Percentiles rank a stretch among this genome's conserved stretches.
phyloP scores from a whole-genome alignment of 2,113 vertebrate species.

The Cebidichthys violaceus region DNA sequence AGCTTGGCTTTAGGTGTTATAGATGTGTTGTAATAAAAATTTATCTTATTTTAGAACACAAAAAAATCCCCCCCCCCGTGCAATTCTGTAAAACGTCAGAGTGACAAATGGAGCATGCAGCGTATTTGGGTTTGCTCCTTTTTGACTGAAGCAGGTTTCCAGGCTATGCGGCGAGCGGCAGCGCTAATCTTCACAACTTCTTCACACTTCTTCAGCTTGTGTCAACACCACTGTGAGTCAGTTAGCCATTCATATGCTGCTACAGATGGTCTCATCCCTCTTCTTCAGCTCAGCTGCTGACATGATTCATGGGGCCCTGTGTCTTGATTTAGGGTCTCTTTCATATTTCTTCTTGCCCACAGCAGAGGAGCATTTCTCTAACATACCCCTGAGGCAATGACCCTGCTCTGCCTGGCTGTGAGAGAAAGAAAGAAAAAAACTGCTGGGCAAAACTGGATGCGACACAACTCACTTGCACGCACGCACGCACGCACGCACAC shows the following conservation, averaged over 20 bases:
- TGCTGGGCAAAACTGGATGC: conserved; percentile 46
- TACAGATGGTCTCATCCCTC: conserved; percentile 77
- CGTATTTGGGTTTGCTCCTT: conserved; percentile 66
- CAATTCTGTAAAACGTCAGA: conserved; percentile 71
- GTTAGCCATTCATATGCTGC: conserved; percentile 79
- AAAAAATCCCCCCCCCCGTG: conserved; percentile 25
- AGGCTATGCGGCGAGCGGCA: conserved; percentile 57
- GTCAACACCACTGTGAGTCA: conserved; percentile 77
- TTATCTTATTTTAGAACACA: conserved; percentile 53
- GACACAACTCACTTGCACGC: not conserved
- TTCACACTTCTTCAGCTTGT: conserved; percentile 77
- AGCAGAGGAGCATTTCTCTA: conserved; percentile 82
- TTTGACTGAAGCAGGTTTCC: conserved; percentile 67
- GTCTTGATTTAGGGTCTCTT: conserved; percentile 83
- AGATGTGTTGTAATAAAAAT: conserved; percentile 56
- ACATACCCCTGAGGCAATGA: conserved; percentile 82
- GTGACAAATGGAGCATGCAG: conserved; percentile 64
- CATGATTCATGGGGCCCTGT: conserved; percentile 84
- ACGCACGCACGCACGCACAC: conserved; percentile 4
- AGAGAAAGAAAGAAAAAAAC: conserved; percentile 16
- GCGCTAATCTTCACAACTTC: conserved; percentile 78
- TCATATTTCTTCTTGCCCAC: conserved; percentile 81
- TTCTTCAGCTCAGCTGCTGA: conserved; percentile 73
- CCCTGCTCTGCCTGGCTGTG: conserved; percentile 73
- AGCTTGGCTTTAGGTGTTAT: conserved; percentile 37